Evolutionary conservation across 2,113 vertebrate species (phyloP), one percentile per base, ranked within the genome.

Genomic region (Mesocricetus auratus): DNA sequence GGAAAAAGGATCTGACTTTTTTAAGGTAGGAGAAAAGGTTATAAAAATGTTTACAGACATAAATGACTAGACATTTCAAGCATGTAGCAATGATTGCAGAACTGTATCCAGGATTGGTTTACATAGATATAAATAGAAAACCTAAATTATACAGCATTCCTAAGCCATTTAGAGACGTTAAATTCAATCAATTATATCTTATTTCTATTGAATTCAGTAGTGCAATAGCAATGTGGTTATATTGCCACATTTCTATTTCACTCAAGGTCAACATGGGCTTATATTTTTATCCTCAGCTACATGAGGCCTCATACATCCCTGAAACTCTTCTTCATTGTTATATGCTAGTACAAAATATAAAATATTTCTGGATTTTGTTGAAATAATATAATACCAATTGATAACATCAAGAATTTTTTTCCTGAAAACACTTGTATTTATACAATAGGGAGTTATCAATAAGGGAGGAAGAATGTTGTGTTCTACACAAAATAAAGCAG

Each of bases 241-340:
- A 71, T 74, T 56, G 13, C 19, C 21, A 31, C 68, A 87, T 50
- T 87, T 5, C 58, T 17, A 66, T 86, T 58, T 89, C 89, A 22
- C 16, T 31, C 33, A 94, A 86, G 33, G 47, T 96, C 68, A 94
- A 17, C 17, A 22, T 50, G 60, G 58, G 53, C 13, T 89, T 78
- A 89, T 79, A 81, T 47, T 58, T 1, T 2, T 50, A 66, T 69
- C 45, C 74, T 1, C 3, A 64, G 33, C 10, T 1, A 7, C 39
- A 31, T 12, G 47, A 13, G 3, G 16, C 0, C 0, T 26, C 62
- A 68, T 0, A 13, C 3, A 15, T 75, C 8, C 79, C 4, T 1
- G 79, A 78, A 93, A 77, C 6, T 1, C 5, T n/a, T 91, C 33
- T 1, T 45, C 7, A 58, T 53, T 26, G 11, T 10, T 6, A 2